phyloP scores from a whole-genome alignment of 2,888 invertebrate species.

The Acleris emargana region DNA sequence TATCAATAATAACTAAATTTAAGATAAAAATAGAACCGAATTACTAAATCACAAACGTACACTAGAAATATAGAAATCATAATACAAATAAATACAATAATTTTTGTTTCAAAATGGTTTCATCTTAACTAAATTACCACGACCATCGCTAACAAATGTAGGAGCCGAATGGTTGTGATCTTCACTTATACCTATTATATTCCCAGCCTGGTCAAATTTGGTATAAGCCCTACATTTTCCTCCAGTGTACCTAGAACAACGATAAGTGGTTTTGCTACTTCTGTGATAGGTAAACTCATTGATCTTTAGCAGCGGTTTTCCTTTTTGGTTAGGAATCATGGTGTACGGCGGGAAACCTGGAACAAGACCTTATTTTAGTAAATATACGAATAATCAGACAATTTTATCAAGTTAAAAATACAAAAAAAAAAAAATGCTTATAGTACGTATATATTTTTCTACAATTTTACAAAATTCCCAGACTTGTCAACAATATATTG shows the following conservation, averaged over 20 bases:
- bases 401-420: no score
- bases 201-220: background rate
- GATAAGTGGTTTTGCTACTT: background rate
- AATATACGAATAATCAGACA: no score
- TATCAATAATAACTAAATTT: no score
- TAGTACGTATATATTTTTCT: background rate
- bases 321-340: background rate
- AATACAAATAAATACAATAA: no score
- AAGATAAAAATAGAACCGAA: no score
- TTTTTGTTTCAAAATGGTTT: no score
- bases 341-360: background rate
- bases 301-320: slow-evolving; percentile 4
- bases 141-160: slow-evolving; percentile 2
- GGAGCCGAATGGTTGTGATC: slow-evolving; percentile 21
- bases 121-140: background rate
- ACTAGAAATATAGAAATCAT: no score
- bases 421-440: no score
- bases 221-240: background rate
- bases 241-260: slow-evolving; percentile 5
- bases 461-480: background rate
- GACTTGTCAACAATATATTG: slow-evolving; percentile 4
- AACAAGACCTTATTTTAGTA: no score
- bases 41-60: no score
- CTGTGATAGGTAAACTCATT: slow-evolving; percentile 23
- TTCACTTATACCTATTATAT: background rate